These are phyloP conservation scores for Nannoperca australis DNA, from an alignment of 2,797 vertebrate species.

Conservation along the genomic window DNA sequence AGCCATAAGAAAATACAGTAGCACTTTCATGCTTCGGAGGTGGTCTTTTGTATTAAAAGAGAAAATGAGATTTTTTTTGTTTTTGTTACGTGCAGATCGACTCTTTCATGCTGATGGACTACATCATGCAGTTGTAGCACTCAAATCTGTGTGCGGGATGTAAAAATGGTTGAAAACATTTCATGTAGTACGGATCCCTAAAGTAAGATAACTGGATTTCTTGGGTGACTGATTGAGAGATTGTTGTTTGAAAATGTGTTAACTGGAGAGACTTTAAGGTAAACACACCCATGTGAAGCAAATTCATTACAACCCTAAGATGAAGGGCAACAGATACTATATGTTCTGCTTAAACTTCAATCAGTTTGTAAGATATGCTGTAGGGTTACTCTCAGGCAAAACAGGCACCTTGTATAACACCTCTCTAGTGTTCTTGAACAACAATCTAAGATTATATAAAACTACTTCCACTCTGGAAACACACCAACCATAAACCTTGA, in stretches of 20 bases:
- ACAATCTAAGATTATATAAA: not conserved
- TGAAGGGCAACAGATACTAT: not conserved
- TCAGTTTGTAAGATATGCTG: not conserved
- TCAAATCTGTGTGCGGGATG: conserved; percentile 80
- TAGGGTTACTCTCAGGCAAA: conserved; percentile 5
- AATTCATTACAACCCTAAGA: conserved; percentile 22
- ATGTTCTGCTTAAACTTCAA: conserved; percentile 1
- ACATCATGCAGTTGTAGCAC: conserved; percentile 86
- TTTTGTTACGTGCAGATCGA: conserved; percentile 84
- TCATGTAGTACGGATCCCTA: conserved; percentile 64
- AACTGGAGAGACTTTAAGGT: conserved; percentile 45
- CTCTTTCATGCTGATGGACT: conserved; percentile 87
- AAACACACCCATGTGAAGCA: conserved; percentile 36
- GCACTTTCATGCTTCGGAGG: conserved; percentile 83
- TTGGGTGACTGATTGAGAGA: conserved; percentile 45
- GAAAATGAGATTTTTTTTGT: conserved; percentile 78
- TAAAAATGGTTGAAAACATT: conserved; percentile 76
- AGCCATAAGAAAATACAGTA: conserved; percentile 88
- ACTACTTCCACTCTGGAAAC: conserved; percentile 1
- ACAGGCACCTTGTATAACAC: not conserved
- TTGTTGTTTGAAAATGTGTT: conserved; percentile 52
- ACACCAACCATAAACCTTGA: not conserved
- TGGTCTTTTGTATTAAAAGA: conserved; percentile 80
- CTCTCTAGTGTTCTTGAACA: not conserved
- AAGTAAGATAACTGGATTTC: conserved; percentile 45